phyloP scores from a whole-genome alignment of 2,888 invertebrate genomes.

The Drosophila lutescens region DNA sequence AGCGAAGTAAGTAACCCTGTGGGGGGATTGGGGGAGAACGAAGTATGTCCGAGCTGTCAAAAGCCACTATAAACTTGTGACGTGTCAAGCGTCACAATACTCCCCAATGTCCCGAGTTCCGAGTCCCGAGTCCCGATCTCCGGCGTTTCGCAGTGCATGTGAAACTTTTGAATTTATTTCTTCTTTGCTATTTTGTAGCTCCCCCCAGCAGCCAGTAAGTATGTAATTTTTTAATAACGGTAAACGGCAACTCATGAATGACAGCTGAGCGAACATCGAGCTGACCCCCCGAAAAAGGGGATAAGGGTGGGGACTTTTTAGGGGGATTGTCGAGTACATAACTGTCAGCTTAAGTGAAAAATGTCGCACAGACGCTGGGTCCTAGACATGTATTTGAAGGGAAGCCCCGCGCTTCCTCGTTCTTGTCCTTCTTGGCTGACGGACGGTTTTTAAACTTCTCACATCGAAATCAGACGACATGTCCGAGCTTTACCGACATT shows the following conservation, averaged over 20 bases:
- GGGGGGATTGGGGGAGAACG: slow-evolving; percentile 13
- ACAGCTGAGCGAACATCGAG: slow-evolving; percentile 69
- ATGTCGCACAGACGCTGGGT: slow-evolving; percentile 73
- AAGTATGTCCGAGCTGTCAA: slow-evolving; percentile 82
- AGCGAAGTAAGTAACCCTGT: slow-evolving; percentile 14
- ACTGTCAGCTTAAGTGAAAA: slow-evolving; percentile 81
- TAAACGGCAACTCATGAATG: slow-evolving; percentile 75
- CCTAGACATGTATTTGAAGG: slow-evolving; percentile 29
- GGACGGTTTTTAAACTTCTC: slow-evolving; percentile 43
- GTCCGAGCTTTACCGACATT: slow-evolving; percentile 44
- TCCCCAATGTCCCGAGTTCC: slow-evolving; percentile 54
- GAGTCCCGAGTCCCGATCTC: not conserved
- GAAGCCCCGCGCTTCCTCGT: slow-evolving; percentile 35
- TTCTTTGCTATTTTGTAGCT: slow-evolving; percentile 34
- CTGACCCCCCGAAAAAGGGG: slow-evolving; percentile 45
- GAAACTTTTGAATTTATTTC: slow-evolving; percentile 75
- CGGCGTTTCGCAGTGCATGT: slow-evolving; percentile 43
- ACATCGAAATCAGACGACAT: slow-evolving; percentile 71
- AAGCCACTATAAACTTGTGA: slow-evolving; percentile 84
- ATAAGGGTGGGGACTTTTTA: not conserved
- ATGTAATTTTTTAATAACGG: slow-evolving; percentile 78
- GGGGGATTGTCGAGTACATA: slow-evolving; percentile 57
- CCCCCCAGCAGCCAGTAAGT: slow-evolving; percentile 34
- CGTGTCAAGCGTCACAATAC: slow-evolving; percentile 74
- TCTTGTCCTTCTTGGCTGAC: slow-evolving; percentile 39